A percentile compares a stretch with the other conserved stretches of the same genome.
These are phyloP conservation scores for Phaethon lepturus DNA, from an alignment of 2,113 vertebrate species.

Conservation along the genomic window DNA sequence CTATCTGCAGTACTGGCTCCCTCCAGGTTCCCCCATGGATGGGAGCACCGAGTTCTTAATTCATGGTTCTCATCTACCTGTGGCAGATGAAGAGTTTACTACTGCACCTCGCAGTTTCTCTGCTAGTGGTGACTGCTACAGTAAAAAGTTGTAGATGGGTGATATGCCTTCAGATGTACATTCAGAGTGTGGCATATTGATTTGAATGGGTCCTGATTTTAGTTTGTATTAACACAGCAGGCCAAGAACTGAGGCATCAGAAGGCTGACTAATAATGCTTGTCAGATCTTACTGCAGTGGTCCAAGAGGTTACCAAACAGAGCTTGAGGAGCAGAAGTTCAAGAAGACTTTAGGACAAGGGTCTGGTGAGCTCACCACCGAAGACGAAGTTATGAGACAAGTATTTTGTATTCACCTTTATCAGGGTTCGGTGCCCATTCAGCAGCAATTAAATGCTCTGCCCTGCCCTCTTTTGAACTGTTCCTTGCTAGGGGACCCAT, in stretches of 20 bases:
- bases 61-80: neutral
- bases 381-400: neutral
- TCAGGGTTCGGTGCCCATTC: neutral
- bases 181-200: neutral
- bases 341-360: neutral
- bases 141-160: neutral
- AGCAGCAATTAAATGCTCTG: neutral
- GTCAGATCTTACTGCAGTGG: neutral
- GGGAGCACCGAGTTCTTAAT: neutral
- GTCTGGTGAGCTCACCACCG: neutral
- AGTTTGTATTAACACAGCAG: neutral
- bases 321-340: neutral
- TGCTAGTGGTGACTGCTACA: neutral
- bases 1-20: neutral
- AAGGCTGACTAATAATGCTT: neutral
- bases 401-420: neutral
- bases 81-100: neutral
- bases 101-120: neutral
- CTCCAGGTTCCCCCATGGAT: neutral
- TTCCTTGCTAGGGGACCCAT: neutral
- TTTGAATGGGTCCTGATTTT: neutral
- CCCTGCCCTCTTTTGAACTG: neutral
- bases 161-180: neutral
- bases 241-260: neutral
- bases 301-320: rapidly evolving